These are phyloP conservation scores for Parapristionchus giblindavisi DNA, from an alignment of 2,888 invertebrate genomes.

Conservation along the genomic window DNA sequence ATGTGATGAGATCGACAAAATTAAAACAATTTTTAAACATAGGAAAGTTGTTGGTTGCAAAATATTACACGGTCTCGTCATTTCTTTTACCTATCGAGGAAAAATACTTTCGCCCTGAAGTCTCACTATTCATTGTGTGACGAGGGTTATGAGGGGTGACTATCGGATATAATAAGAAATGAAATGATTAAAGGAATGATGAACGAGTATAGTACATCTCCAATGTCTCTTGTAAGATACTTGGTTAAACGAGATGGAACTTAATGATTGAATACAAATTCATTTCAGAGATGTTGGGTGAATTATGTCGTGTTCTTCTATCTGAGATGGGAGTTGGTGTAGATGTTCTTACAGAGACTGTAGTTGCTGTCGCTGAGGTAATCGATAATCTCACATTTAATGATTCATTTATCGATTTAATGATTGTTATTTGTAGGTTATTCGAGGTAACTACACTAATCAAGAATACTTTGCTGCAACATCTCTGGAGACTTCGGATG, in stretches of 20 bases:
- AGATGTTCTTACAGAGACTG: conserved; percentile 83
- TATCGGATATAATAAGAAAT: too few relatives aligned
- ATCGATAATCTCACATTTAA: background rate
- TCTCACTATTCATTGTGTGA: too few relatives aligned
- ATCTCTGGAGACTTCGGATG: conserved; percentile 50
- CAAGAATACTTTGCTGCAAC: conserved; percentile 87
- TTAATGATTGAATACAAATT: too few relatives aligned
- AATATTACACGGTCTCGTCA: too few relatives aligned
- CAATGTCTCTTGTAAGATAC: background rate
- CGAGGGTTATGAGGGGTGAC: too few relatives aligned
- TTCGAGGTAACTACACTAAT: conserved; percentile 86
- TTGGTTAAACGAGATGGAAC: background rate
- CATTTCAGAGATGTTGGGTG: conserved; percentile 77
- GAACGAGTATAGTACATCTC: too few relatives aligned
- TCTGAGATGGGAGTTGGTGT: conserved; percentile 90
- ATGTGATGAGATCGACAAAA: too few relatives aligned
- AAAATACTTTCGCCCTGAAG: too few relatives aligned
- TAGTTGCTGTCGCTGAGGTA: conserved; percentile 33
- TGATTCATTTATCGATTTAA: background rate
- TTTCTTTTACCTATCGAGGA: too few relatives aligned
- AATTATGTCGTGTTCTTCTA: conserved; percentile 89
- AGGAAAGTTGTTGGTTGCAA: too few relatives aligned
- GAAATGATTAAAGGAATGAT: too few relatives aligned
- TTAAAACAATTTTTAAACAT: too few relatives aligned
- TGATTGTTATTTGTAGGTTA: conserved; percentile 76